Conservation (phyloP, 2,888 invertebrate species). For the Clanis bilineata region DNA sequence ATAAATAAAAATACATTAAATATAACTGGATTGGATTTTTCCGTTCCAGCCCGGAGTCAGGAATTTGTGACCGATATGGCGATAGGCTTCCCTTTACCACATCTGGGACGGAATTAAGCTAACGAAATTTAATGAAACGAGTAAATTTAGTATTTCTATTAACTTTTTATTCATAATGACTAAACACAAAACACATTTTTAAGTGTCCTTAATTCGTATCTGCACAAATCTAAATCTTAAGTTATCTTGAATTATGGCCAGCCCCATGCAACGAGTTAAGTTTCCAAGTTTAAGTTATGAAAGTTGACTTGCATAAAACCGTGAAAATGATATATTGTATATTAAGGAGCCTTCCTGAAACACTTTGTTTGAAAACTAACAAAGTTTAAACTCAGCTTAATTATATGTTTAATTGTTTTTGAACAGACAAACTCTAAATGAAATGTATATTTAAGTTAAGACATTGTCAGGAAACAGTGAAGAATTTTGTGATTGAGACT, state of each 20-base stretch:
- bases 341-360: slow-evolving; percentile 25
- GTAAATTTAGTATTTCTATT: no score
- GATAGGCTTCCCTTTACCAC: no score
- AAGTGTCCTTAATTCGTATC: not conserved
- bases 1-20: no score
- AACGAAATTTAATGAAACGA: no score
- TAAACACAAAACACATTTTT: not conserved
- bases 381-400: slow-evolving; percentile 11
- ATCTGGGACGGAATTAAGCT: no score
- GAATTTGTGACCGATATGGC: no score
- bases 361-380: slow-evolving; percentile 12
- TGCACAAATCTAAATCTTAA: slow-evolving; percentile 56
- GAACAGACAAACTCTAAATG: not conserved
- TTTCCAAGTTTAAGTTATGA: slow-evolving; percentile 52
- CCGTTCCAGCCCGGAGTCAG: no score
- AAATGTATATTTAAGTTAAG: not conserved
- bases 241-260: slow-evolving; percentile 60
- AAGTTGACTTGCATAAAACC: slow-evolving; percentile 52
- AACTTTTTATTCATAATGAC: no score
- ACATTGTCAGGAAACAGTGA: no score
- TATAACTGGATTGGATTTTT: no score
- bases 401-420: slow-evolving; percentile 14
- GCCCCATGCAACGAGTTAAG: slow-evolving; percentile 60
- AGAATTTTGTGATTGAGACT: no score
- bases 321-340: slow-evolving; percentile 52